phyloP scores from a whole-genome alignment of 2,113 vertebrate genomes.

The Machaerirhynchus nigripectus region DNA sequence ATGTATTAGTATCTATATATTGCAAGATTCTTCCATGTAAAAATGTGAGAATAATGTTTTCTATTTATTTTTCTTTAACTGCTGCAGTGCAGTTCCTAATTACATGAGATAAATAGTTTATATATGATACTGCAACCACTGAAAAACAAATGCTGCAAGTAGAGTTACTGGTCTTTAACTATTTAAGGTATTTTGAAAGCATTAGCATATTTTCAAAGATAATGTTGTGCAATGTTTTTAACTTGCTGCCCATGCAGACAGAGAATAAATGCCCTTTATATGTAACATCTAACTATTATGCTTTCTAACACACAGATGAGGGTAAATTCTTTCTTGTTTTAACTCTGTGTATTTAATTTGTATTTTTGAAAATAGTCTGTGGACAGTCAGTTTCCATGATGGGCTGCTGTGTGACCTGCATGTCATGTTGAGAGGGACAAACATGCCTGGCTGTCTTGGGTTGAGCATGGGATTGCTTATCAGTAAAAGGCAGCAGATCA shows the following conservation, averaged over 20 bases:
- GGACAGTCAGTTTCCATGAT: not conserved
- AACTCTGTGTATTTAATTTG: not conserved
- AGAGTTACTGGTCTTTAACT: not conserved
- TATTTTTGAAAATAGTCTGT: not conserved
- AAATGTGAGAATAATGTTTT: not conserved
- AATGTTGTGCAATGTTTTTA: not conserved
- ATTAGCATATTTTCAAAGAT: not conserved
- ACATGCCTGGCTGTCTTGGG: not conserved
- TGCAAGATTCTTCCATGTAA: not conserved
- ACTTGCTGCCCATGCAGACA: not conserved
- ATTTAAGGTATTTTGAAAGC: not conserved
- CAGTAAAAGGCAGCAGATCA: not conserved
- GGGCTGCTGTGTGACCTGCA: not conserved
- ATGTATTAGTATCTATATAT: not conserved
- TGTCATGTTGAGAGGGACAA: not conserved
- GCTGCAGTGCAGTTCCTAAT: not conserved
- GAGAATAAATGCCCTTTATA: not conserved
- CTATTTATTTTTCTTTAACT: not conserved
- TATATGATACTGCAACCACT: not conserved
- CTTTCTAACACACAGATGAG: not conserved
- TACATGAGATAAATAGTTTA: not conserved
- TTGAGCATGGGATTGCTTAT: not conserved
- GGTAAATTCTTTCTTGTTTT: not conserved
- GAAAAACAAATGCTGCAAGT: not conserved
- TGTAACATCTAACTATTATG: not conserved